A percentile compares a stretch with the other conserved stretches of the same genome.
These are phyloP conservation scores for Distichodus sexfasciatus DNA, from an alignment of 2,797 vertebrate species.

Conservation along the genomic window DNA sequence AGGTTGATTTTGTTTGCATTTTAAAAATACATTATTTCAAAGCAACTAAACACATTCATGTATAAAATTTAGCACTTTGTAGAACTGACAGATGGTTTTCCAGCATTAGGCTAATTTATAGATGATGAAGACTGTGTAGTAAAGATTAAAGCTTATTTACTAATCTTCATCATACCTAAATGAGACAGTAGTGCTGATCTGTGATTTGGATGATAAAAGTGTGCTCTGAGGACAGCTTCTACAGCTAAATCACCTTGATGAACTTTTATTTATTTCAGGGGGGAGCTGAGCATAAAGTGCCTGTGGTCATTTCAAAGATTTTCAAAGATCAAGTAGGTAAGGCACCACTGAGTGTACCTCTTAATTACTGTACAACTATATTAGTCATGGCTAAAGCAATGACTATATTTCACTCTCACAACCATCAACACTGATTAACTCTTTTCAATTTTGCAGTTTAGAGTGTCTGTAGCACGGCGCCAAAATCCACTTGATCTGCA, in stretches of 20 bases:
- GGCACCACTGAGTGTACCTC: conserved; percentile 43
- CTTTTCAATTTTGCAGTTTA: conserved; percentile 26
- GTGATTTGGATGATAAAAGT: conserved; percentile 10
- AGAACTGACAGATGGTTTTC: not conserved
- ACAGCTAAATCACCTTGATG: conserved; percentile 16
- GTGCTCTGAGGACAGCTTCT: not conserved
- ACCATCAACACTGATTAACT: conserved; percentile 27
- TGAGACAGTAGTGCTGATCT: conserved; percentile 24
- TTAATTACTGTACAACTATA: conserved; percentile 5
- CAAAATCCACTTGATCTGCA: conserved; percentile 8
- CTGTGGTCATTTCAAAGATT: conserved; percentile 94
- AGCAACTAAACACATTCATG: not conserved
- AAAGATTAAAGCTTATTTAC: conserved; percentile 35
- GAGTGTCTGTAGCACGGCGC: not conserved
- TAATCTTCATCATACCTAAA: conserved; percentile 28
- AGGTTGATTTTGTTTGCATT: conserved; percentile 55
- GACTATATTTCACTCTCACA: conserved; percentile 2
- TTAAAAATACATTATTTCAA: conserved; percentile 2
- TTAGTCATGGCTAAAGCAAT: conserved; percentile 9
- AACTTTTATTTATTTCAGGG: conserved; percentile 77
- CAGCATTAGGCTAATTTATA: conserved; percentile 15
- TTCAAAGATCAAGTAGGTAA: conserved; percentile 96
- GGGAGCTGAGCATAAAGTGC: conserved; percentile 90
- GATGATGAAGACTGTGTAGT: conserved; percentile 28
- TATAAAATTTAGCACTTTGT: not conserved